Evolutionary conservation across 1,140 invertebrate genomes (phyloP).

Genomic region (Drosophila gunungcola): DNA sequence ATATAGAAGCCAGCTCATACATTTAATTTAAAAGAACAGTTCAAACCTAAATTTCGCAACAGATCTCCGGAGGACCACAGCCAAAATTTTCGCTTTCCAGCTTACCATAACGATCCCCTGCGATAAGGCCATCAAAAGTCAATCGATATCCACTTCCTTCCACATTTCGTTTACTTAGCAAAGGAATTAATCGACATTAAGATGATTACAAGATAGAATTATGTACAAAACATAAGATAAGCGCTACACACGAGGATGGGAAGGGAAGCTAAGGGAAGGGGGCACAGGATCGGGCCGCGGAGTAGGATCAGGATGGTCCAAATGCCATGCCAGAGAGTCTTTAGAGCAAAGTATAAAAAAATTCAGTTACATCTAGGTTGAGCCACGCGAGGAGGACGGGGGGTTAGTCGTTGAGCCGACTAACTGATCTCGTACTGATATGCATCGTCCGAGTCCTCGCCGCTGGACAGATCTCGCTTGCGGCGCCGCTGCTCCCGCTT

Average conservation of each 20-base stretch:
- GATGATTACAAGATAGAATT: slow-evolving; percentile 27
- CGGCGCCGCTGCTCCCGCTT: slow-evolving; percentile 80
- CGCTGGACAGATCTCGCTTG: slow-evolving; percentile 72
- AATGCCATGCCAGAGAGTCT: slow-evolving; percentile 34
- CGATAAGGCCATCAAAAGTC: background rate
- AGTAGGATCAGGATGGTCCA: background rate
- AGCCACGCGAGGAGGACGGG: slow-evolving; percentile 44
- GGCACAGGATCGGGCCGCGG: slow-evolving; percentile 3
- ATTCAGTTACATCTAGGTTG: slow-evolving; percentile 43
- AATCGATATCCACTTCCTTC: background rate
- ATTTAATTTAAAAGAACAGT: no score
- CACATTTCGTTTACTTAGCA: slow-evolving; percentile 42
- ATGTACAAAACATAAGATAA: slow-evolving; percentile 38
- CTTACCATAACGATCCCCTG: background rate
- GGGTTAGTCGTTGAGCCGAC: background rate
- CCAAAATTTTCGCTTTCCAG: no score
- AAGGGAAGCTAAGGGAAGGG: background rate
- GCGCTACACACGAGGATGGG: background rate
- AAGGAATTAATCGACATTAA: slow-evolving; percentile 30
- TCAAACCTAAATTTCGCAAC: no score
- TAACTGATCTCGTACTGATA: slow-evolving; percentile 79
- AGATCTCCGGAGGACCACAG: no score
- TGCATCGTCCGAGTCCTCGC: slow-evolving; percentile 80
- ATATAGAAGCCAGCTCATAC: no score
- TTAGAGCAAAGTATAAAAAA: slow-evolving; percentile 45